Evolutionary conservation across 2,113 vertebrate genomes (phyloP).

Genomic region (Sturnira hondurensis): DNA sequence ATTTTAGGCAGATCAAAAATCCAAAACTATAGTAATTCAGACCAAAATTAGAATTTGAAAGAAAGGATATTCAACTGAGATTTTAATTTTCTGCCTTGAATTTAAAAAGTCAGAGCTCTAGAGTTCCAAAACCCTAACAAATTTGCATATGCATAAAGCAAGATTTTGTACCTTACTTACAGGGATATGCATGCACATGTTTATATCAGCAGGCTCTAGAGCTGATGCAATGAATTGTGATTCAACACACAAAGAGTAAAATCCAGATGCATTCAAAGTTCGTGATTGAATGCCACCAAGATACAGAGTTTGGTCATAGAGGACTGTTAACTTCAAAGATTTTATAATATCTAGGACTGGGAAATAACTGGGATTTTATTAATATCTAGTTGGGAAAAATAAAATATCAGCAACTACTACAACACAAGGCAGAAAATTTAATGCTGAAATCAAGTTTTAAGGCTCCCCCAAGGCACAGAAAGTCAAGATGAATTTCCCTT

Average conservation of each 20-base stretch:
- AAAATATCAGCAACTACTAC: background rate
- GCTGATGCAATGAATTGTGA: background rate
- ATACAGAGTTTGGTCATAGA: background rate
- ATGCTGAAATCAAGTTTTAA: background rate
- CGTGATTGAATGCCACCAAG: background rate
- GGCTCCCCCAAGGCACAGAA: background rate
- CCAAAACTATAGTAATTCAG: conserved; percentile 30
- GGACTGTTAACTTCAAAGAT: background rate
- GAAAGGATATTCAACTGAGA: conserved; percentile 2
- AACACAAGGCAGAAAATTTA: background rate
- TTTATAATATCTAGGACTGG: no score
- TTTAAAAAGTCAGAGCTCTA: background rate
- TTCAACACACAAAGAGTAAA: background rate
- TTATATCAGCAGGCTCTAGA: background rate
- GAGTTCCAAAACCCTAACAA: conserved; percentile 22
- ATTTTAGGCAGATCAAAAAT: conserved; percentile 35
- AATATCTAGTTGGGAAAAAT: background rate
- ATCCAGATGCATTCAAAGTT: background rate
- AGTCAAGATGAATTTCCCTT: background rate
- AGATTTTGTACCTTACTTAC: background rate
- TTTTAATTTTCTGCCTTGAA: conserved; percentile 46
- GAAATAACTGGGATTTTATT: no score
- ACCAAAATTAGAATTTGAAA: conserved; percentile 28
- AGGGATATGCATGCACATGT: background rate
- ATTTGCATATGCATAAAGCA: background rate